Base-by-base conservation (phyloP, 2,888 invertebrate genomes). In the Cosmia trapezina region DNA sequence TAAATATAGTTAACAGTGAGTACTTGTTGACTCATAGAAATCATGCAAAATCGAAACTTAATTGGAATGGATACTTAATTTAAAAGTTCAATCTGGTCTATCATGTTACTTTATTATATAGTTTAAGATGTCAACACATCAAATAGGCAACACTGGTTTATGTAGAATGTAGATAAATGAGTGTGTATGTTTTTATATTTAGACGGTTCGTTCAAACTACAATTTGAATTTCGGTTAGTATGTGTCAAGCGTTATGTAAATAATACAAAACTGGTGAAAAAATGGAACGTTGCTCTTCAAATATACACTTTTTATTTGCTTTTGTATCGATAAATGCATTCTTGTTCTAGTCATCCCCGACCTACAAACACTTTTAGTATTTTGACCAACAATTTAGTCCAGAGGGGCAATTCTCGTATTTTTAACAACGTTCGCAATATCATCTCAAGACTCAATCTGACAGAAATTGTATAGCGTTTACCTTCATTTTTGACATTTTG, bases 121-220 rank as follows among this genome's bases (percentile, higher is more conserved):
- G n/a, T 56, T 28, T 22, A 33, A 12, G 12, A 56, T 45, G 37
- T 37, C n/a, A 41, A 49, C 19, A 11, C 19, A 53, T 12, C 47
- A 49, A 73, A 71, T 67, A 64, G 66, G 43, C 37, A 33, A 71
- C 49, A 63, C 33, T 54, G 41, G 41, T 63, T 11, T 28, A 28
- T 5, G 14, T 41, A n/a, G 12, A 41, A 28, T 65, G 17, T 68
- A 66, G 63, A 45, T 61, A 73, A 33, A 17, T 64, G 59, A 47
- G 43, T 41, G 17, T 72, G 33, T 77, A 41, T 76, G 62, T 64
- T 75, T 64, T 76, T 19, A 53, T 51, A 65, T 56, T 83, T 80
- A 80, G 73, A 73, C 8, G 6, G 17, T 62, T 47, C 33, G 47
- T 70, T 37, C 54, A 62, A 80, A 70, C 22, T 60, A 11, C 37